These are phyloP conservation scores for Plectrocnemia conspersa DNA, from an alignment of 1,140 invertebrate genomes.

Conservation along the genomic window DNA sequence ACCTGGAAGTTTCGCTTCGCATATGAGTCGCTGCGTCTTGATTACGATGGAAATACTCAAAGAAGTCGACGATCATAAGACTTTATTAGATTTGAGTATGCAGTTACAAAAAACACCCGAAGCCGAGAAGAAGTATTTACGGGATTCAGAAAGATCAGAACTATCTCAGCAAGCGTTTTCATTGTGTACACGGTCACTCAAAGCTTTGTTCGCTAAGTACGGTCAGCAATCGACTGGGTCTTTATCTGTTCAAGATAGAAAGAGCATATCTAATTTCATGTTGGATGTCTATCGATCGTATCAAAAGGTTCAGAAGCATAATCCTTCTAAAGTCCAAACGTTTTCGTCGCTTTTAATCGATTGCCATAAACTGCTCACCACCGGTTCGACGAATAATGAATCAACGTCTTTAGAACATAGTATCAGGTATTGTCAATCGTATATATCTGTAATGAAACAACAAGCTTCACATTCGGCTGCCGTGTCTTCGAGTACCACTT, in stretches of 20 bases:
- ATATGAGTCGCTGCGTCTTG: conserved; percentile 80
- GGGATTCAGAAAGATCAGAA: conserved; percentile 73
- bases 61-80: conserved; percentile 72
- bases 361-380: conserved; percentile 52
- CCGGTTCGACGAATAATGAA: conserved; percentile 40
- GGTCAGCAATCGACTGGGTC: conserved; percentile 46
- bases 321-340: conserved; percentile 51
- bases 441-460: conserved; percentile 40
- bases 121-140: conserved; percentile 76
- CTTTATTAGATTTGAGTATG: conserved; percentile 73
- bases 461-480: conserved; percentile 35
- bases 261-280: conserved; percentile 50
- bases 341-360: conserved; percentile 58
- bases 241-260: conserved; percentile 44
- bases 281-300: conserved; percentile 61
- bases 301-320: conserved; percentile 56
- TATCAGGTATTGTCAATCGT: conserved; percentile 45
- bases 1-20: conserved; percentile 84
- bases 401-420: conserved; percentile 46
- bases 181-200: conserved; percentile 61
- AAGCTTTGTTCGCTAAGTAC: conserved; percentile 46
- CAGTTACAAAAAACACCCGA: conserved; percentile 77
- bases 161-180: conserved; percentile 69
- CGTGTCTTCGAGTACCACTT: conserved; percentile 1
- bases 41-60: conserved; percentile 77